Percentiles rank a stretch among this genome's conserved stretches.
These are phyloP conservation scores for Opisthocomus hoazin DNA, from an alignment of 2,113 vertebrate genomes.

Conservation along the genomic window DNA sequence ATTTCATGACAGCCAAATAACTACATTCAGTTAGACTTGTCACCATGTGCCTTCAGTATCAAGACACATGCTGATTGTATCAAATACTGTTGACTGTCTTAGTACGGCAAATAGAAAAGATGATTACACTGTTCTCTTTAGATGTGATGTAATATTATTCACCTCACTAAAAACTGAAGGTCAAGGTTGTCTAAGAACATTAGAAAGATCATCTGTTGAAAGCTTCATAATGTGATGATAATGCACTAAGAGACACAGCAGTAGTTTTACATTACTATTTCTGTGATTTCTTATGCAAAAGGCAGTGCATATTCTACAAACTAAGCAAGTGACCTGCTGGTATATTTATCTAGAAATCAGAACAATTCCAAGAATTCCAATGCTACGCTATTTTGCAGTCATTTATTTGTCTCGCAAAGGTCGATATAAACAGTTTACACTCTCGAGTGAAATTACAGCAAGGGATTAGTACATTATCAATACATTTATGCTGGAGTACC, in stretches of 20 bases:
- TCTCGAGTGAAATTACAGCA: not conserved
- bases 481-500: not conserved
- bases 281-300: slow-evolving; percentile 31
- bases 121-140: slow-evolving; percentile 76
- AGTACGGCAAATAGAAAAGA: slow-evolving; percentile 77
- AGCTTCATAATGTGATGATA: slow-evolving; percentile 65
- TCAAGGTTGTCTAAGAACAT: slow-evolving; percentile 75
- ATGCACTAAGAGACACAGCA: slow-evolving; percentile 53
- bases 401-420: not conserved
- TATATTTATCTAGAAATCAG: slow-evolving; percentile 1
- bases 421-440: not conserved
- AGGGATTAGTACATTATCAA: not conserved
- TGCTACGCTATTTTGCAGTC: not conserved
- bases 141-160: slow-evolving; percentile 78
- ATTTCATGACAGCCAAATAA: slow-evolving; percentile 85
- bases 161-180: slow-evolving; percentile 74
- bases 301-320: not conserved
- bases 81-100: slow-evolving; percentile 80
- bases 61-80: slow-evolving; percentile 87
- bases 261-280: slow-evolving; percentile 30
- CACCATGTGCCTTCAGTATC: slow-evolving; percentile 80
- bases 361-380: not conserved
- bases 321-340: not conserved
- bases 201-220: slow-evolving; percentile 68
- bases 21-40: slow-evolving; percentile 85